Base-by-base conservation (phyloP, 2,113 vertebrate genomes). In the Bombycilla garrulus region DNA sequence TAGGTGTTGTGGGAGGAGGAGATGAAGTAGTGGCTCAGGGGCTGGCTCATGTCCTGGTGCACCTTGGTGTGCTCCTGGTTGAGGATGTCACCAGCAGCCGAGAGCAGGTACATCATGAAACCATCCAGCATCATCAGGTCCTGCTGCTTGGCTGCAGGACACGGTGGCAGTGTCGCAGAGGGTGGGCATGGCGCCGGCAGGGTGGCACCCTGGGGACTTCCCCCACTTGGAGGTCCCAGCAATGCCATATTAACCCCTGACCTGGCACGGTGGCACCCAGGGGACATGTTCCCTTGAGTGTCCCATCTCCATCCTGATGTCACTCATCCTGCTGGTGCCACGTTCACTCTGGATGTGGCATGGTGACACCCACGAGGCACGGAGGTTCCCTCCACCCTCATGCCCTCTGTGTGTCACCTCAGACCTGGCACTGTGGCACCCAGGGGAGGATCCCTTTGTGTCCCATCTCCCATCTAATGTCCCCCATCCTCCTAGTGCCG, bases 1-100 rank as follows among this genome's bases (percentile, higher is more conserved):
- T 99, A 99, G 58, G 99, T 99, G 81, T 99, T 99, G 97, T 99
- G 99, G 4, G 99, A 99, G 11, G 99, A 98, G 85, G 99, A 99
- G 97, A 99, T 99, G 97, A 98, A 99, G 97, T 99, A 99, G 94
- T 99, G 99, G 56, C 98, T 54, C 29, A 99, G 94, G 6, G 99
- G 99, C 56, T 97, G 98, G 90, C 36, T 98, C 99, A 99, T 99
- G 98, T 99, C 98, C 97, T 99, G 99, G 95, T 98, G 97, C 38
- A 99, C 98, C 8, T 57, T 36, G 13, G 93, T 73, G 66, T 99
- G 99, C 65, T 98, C 95, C 0, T 97, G 98, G 97, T 99, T 98
- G 45, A 99, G 97, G 94, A 99, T 97, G 51, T 99, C 98, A 1
- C 99, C 99, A 7, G 99, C 99, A 0, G 92, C 93, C 0, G 99